Evolutionary conservation across 2,113 vertebrate species (phyloP).

Genomic region (Oryzias melastigma): DNA sequence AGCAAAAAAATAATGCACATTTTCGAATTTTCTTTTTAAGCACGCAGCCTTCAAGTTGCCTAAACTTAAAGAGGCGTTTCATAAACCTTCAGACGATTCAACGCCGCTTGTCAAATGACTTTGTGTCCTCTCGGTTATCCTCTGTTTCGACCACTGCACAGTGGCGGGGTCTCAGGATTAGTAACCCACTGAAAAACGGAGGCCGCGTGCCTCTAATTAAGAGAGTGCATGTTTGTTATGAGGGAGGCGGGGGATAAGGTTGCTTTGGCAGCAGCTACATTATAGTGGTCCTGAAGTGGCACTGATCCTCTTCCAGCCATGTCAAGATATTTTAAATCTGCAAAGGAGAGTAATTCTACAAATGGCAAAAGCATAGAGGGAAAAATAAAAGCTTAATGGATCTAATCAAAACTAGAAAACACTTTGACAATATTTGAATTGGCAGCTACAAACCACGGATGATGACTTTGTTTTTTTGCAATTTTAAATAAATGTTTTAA

Average conservation of each 20-base stretch:
- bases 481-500: too few relatives aligned
- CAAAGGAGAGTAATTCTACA: conserved; percentile 24
- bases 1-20: too few relatives aligned
- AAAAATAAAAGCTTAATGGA: conserved; percentile 34
- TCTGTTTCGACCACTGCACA: conserved; percentile 6
- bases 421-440: not conserved
- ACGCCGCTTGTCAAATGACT: conserved; percentile 8
- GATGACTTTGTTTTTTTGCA: too few relatives aligned
- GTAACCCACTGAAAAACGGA: not conserved
- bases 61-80: too few relatives aligned
- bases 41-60: too few relatives aligned
- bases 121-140: conserved; percentile 4
- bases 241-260: conserved; percentile 47
- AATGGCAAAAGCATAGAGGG: conserved; percentile 19
- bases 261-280: conserved; percentile 44
- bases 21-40: too few relatives aligned
- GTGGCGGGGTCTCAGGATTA: conserved; percentile 18
- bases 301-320: conserved; percentile 40
- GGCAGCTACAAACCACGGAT: not conserved
- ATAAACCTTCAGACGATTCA: too few relatives aligned
- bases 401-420: conserved; percentile 8
- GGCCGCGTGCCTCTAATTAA: conserved; percentile 42
- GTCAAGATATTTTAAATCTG: conserved; percentile 42
- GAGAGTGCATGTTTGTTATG: conserved; percentile 26
- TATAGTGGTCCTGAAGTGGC: conserved; percentile 59